phyloP scores from a whole-genome alignment of 2,113 vertebrate genomes.

The Sarotherodon lohbergeri region DNA sequence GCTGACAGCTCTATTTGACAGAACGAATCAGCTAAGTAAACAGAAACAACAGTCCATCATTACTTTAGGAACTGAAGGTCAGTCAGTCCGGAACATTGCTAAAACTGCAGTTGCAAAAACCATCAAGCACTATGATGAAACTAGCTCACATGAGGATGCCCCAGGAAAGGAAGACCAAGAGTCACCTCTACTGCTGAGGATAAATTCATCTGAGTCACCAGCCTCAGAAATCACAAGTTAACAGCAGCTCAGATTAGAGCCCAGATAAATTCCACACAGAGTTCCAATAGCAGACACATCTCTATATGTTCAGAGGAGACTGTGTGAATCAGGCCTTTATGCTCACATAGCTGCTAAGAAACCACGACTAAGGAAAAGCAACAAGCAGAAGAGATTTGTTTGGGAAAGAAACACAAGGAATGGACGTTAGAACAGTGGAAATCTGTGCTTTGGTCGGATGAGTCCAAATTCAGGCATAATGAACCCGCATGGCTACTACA shows the following conservation, averaged over 20 bases:
- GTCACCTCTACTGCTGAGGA: not conserved
- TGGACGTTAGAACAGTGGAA: not conserved
- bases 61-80: not conserved
- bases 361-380: too few species aligned
- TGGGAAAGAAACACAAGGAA: not conserved
- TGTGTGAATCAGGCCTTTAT: too few species aligned
- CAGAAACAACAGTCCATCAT: not conserved
- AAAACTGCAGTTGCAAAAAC: not conserved
- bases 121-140: not conserved
- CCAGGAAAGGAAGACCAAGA: not conserved
- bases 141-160: not conserved
- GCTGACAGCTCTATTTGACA: not conserved
- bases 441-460: not conserved
- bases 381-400: not conserved
- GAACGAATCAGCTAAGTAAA: not conserved
- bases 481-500: not conserved
- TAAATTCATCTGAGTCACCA: too few species aligned
- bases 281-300: too few species aligned
- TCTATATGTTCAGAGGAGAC: too few species aligned
- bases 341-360: too few species aligned
- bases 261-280: too few species aligned
- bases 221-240: too few species aligned
- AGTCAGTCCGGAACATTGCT: accelerated
- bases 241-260: too few species aligned
- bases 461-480: not conserved